Evolutionary conservation across 1,140 invertebrate genomes (phyloP).

Genomic region (Riptortus pedestris): DNA sequence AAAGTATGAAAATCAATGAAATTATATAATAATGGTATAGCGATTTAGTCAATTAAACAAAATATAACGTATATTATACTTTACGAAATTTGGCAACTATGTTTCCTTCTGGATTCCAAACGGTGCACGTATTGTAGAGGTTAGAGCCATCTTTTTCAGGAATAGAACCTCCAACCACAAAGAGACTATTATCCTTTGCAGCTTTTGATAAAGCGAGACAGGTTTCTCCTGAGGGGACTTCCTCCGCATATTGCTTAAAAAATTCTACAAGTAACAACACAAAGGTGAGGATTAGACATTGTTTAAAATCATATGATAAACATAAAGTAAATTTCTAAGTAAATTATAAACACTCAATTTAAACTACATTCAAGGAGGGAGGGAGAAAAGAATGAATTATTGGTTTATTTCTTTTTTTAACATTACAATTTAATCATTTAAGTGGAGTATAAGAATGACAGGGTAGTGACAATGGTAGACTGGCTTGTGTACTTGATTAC

Average conservation of each 20-base stretch:
- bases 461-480: no score
- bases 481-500: no score
- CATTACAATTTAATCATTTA: no score
- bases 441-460: no score
- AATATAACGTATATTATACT: constrained; percentile 36
- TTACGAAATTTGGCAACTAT: constrained; percentile 65
- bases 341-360: not conserved
- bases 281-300: not conserved
- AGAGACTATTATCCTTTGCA: constrained; percentile 68
- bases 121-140: constrained; percentile 83
- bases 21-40: not conserved
- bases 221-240: constrained; percentile 65
- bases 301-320: constrained; percentile 24
- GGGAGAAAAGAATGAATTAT: not conserved
- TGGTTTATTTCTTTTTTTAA: no score
- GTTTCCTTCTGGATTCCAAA: constrained; percentile 71
- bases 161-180: constrained; percentile 80
- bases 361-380: not conserved
- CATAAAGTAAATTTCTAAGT: not conserved
- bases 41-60: not conserved
- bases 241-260: constrained; percentile 78
- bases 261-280: constrained; percentile 44
- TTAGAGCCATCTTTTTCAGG: constrained; percentile 62
- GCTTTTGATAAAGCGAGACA: constrained; percentile 54
- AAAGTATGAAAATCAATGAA: no score